These are phyloP conservation scores for Drosophila prosaltans DNA, from an alignment of 1,140 invertebrate species.

Conservation along the genomic window DNA sequence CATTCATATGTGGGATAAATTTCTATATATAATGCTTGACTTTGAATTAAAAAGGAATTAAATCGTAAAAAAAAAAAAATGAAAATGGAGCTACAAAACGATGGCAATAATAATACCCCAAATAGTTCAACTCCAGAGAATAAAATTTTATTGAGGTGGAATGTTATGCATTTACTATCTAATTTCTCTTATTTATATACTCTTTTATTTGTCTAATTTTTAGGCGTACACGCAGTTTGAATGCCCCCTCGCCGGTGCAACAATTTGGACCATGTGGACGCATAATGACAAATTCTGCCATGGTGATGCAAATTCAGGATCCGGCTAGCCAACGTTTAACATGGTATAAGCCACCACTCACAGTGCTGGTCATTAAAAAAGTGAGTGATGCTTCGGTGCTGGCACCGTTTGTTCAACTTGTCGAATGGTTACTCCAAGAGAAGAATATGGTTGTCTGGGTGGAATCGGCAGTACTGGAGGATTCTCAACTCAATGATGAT, in stretches of 20 bases:
- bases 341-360: constrained; percentile 97
- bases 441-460: constrained; percentile 98
- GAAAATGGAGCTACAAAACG: constrained; percentile 2
- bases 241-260: constrained; percentile 96
- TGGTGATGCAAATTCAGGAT: constrained; percentile 99
- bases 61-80: not conserved
- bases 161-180: not conserved
- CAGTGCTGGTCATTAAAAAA: constrained; percentile 98
- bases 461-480: constrained; percentile 94
- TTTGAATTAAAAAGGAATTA: not conserved
- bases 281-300: constrained; percentile 97
- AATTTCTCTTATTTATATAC: not conserved
- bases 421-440: constrained; percentile 96
- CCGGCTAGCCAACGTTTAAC: constrained; percentile 97
- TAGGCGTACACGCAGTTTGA: constrained; percentile 95
- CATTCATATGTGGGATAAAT: not conserved
- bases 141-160: constrained; percentile 46
- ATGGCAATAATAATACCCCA: constrained; percentile 16
- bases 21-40: not conserved
- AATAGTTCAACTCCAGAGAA: not conserved
- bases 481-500: constrained; percentile 89
- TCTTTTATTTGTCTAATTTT: constrained; percentile 60
- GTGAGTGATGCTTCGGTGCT: constrained; percentile 95
- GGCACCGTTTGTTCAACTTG: constrained; percentile 95
- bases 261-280: constrained; percentile 98